Conservation (phyloP, 2,797 vertebrate species). For the Brachyalestes nurse region DNA sequence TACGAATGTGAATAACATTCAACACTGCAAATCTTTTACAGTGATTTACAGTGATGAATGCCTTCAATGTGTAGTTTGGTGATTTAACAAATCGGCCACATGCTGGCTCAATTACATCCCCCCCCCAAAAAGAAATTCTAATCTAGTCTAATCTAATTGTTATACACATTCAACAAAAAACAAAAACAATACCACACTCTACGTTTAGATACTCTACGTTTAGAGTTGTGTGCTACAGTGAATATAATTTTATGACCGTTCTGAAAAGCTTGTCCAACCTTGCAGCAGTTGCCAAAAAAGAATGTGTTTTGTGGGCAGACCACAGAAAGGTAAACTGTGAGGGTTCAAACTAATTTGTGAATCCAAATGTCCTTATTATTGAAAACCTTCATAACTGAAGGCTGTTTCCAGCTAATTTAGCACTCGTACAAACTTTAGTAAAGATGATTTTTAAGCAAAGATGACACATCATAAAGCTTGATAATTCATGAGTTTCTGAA, state of each 20-base stretch:
- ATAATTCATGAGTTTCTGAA: slow-evolving; percentile 25
- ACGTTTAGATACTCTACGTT: no score
- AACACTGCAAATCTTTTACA: no score
- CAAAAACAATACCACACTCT: no score
- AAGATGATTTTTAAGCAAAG: not conserved
- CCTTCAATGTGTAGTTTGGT: no score
- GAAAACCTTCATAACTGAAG: slow-evolving; percentile 1
- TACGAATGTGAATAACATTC: no score
- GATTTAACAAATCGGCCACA: no score
- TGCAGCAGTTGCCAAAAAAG: not conserved
- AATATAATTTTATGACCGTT: not conserved
- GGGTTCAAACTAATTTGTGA: not conserved
- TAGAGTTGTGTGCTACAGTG: not conserved
- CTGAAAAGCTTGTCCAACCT: not conserved
- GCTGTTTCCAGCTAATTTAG: slow-evolving; percentile 6
- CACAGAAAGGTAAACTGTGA: not conserved
- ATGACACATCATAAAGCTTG: not conserved
- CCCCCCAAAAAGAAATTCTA: no score
- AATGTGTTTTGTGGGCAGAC: not conserved
- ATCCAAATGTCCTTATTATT: slow-evolving; percentile 16
- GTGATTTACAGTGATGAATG: no score
- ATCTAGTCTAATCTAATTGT: no score
- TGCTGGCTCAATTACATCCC: no score
- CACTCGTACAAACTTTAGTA: not conserved
- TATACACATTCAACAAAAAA: no score